A percentile compares a stretch with the other conserved stretches of the same genome.
Evolutionary conservation across 2,113 vertebrate genomes (phyloP).

Genomic region (Otis tarda): DNA sequence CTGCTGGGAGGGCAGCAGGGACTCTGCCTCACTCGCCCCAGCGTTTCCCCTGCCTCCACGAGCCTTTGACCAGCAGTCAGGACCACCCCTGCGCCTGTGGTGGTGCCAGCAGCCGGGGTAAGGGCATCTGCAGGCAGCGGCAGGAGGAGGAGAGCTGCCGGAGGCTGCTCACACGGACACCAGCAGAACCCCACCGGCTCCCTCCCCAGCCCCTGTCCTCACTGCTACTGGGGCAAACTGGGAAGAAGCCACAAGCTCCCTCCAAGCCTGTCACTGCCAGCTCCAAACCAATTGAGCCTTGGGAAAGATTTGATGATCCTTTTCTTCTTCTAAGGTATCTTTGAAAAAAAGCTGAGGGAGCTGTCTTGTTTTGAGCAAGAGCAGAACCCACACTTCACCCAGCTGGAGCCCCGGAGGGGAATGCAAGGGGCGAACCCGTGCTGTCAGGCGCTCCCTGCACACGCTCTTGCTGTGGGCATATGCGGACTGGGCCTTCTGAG

Average conservation of each 20-base stretch:
- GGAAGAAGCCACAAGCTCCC: neutral
- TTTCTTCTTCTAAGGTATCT: neutral
- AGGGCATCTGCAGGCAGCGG: neutral
- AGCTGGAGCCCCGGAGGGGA: neutral
- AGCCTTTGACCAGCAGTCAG: neutral
- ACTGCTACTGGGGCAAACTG: neutral
- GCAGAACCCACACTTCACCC: neutral
- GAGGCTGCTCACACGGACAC: rapidly evolving
- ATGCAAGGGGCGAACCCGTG: rapidly evolving
- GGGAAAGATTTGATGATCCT: neutral
- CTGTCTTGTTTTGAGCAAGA: neutral
- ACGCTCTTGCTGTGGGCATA: neutral
- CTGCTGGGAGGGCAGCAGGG: neutral
- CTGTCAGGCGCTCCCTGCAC: neutral
- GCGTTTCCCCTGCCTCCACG: neutral
- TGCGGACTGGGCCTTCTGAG: neutral
- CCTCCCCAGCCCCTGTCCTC: neutral
- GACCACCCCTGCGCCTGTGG: rapidly evolving
- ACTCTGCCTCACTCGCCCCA: neutral
- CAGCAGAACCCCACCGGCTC: rapidly evolving
- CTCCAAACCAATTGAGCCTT: neutral
- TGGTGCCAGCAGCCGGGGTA: rapidly evolving
- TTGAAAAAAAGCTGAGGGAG: neutral
- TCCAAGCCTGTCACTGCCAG: neutral
- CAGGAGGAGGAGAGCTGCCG: neutral